Evolutionary conservation across 2,113 vertebrate genomes (phyloP).

Genomic region (Limnothrissa miodon): DNA sequence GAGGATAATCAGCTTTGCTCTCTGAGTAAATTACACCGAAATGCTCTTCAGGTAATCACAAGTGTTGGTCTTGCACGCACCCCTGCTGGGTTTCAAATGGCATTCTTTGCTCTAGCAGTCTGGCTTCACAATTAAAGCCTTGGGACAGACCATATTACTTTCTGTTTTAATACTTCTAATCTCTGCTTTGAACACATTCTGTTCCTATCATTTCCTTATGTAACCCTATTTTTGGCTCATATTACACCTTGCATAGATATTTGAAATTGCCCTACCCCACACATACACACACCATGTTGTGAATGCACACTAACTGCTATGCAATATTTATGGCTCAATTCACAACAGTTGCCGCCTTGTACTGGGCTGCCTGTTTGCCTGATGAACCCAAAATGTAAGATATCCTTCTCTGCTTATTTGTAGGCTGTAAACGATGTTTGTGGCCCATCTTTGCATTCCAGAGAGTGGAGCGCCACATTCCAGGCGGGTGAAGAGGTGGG

Average conservation of each 20-base stretch:
- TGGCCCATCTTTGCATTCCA: constrained; percentile 48
- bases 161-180: background rate
- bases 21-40: constrained; percentile 41
- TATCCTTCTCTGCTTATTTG: background rate
- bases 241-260: background rate
- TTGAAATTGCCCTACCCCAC: background rate
- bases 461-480: constrained; percentile 57
- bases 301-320: background rate
- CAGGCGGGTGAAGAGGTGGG: constrained; percentile 50
- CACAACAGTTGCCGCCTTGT: background rate
- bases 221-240: background rate
- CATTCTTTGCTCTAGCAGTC: constrained; percentile 11
- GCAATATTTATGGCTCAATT: background rate
- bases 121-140: background rate
- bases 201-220: background rate
- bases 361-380: background rate
- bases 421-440: constrained; percentile 49
- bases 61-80: constrained; percentile 32
- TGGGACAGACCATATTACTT: background rate
- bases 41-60: constrained; percentile 65
- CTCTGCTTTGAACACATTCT: constrained; percentile 3
- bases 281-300: background rate
- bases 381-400: background rate
- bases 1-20: constrained; percentile 64
- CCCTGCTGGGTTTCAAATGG: constrained; percentile 10